phyloP scores from a whole-genome alignment of 2,113 vertebrate genomes.

The Pipa parva region DNA sequence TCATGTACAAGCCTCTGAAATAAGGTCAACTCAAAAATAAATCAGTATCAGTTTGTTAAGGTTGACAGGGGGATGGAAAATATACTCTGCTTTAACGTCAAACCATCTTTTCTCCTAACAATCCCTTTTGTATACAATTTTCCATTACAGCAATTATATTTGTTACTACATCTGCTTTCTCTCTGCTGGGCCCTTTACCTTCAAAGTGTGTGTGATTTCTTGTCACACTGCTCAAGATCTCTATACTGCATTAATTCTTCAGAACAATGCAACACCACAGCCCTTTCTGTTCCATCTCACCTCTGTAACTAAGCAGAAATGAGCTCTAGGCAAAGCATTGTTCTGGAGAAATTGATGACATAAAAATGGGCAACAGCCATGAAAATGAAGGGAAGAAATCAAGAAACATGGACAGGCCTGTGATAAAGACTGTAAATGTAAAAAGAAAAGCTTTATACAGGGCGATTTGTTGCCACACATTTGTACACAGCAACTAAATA shows the following conservation, averaged over 20 bases:
- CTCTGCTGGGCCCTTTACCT: slow-evolving; percentile 3
- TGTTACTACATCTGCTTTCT: neutral
- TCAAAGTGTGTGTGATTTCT: slow-evolving; percentile 10
- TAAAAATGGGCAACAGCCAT: slow-evolving; percentile 20
- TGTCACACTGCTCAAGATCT: slow-evolving; percentile 30
- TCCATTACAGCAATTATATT: slow-evolving; percentile 17
- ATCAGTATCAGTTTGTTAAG: slow-evolving; percentile 4
- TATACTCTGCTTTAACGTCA: neutral
- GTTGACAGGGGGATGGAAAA: slow-evolving; percentile 9
- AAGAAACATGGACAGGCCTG: too few species aligned
- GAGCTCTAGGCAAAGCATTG: slow-evolving; percentile 30
- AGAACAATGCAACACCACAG: slow-evolving; percentile 16
- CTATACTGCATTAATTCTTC: slow-evolving; percentile 22
- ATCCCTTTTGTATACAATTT: neutral
- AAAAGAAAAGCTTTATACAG: too few species aligned
- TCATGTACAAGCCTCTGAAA: slow-evolving; percentile 8
- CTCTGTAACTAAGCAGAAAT: slow-evolving; percentile 35
- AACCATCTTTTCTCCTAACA: neutral
- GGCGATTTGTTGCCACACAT: too few species aligned
- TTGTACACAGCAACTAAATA: too few species aligned
- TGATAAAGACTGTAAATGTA: too few species aligned
- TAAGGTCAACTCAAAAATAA: neutral
- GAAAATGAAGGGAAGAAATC: slow-evolving; percentile 12
- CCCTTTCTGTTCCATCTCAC: slow-evolving; percentile 17
- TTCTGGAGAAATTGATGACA: slow-evolving; percentile 34